Conservation (phyloP, 2,113 vertebrate species). For the Pao palembangensis region DNA sequence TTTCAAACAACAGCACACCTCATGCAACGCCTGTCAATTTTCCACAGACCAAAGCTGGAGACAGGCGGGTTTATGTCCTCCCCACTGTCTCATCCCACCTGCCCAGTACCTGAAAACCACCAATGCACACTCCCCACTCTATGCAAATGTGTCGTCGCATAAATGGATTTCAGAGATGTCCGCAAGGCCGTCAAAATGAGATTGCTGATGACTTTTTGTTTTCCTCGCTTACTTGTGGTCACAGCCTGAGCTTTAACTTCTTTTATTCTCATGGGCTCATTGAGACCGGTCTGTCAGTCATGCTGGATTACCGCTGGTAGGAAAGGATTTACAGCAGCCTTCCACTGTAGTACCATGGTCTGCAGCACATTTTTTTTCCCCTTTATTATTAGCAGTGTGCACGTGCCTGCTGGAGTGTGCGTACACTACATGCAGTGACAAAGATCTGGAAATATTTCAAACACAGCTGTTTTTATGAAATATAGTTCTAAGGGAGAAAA, state of each 20-base stretch:
- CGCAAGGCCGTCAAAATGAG: no score
- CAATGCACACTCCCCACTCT: no score
- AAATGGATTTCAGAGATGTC: no score
- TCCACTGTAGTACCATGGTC: not conserved
- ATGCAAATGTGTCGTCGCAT: no score
- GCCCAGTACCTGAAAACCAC: no score
- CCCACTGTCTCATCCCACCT: no score
- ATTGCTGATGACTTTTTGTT: not conserved
- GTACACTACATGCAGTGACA: not conserved
- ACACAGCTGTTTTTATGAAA: not conserved
- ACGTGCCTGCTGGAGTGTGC: not conserved
- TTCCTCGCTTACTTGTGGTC: conserved; percentile 1
- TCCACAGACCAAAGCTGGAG: no score
- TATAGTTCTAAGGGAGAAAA: not conserved
- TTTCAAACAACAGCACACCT: no score
- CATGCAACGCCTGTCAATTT: no score
- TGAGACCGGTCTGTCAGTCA: conserved; percentile 15
- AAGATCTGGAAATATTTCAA: not conserved
- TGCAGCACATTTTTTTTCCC: not conserved
- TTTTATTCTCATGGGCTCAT: conserved; percentile 2
- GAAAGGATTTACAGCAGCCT: conserved; percentile 8
- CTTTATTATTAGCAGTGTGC: not conserved
- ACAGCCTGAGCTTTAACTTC: not conserved
- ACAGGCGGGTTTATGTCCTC: no score
- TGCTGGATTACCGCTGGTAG: not conserved